phyloP scores from a whole-genome alignment of 2,113 vertebrate genomes.

The Nothobranchius furzeri region DNA sequence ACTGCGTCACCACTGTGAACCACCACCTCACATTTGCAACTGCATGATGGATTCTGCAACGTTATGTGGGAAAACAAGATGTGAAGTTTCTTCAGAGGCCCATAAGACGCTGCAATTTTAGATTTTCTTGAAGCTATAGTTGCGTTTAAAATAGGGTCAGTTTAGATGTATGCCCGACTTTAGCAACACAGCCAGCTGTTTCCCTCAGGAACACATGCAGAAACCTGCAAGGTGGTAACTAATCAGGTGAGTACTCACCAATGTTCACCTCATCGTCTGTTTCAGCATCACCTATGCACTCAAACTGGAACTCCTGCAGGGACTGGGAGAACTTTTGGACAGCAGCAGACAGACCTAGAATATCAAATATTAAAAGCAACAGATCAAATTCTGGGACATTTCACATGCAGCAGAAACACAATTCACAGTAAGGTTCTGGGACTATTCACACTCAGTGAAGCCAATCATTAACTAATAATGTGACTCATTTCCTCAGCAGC shows the following conservation, averaged over 20 bases:
- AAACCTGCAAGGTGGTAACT: slow-evolving; percentile 30
- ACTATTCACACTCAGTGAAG: background rate
- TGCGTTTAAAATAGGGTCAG: too few relatives aligned
- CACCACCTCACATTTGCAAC: too few relatives aligned
- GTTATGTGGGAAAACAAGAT: too few relatives aligned
- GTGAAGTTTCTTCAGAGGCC: too few relatives aligned
- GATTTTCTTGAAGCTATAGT: too few relatives aligned
- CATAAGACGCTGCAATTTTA: too few relatives aligned
- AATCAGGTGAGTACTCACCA: slow-evolving; percentile 80
- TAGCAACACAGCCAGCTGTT: background rate
- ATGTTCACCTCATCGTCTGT: slow-evolving; percentile 97
- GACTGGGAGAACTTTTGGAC: slow-evolving; percentile 95
- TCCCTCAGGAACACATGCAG: background rate
- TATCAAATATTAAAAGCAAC: slow-evolving; percentile 8
- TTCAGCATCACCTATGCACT: slow-evolving; percentile 94
- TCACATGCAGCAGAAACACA: background rate
- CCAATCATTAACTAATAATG: background rate
- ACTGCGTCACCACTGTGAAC: too few relatives aligned
- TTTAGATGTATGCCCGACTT: background rate
- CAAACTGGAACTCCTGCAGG: slow-evolving; percentile 94
- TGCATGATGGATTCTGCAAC: too few relatives aligned
- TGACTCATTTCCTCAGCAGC: background rate
- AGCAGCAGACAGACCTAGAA: slow-evolving; percentile 89
- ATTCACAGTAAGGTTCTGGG: background rate
- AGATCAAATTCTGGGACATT: background rate